These are phyloP conservation scores for Alaudala cheleensis DNA, from an alignment of 2,113 vertebrate species.

Conservation along the genomic window DNA sequence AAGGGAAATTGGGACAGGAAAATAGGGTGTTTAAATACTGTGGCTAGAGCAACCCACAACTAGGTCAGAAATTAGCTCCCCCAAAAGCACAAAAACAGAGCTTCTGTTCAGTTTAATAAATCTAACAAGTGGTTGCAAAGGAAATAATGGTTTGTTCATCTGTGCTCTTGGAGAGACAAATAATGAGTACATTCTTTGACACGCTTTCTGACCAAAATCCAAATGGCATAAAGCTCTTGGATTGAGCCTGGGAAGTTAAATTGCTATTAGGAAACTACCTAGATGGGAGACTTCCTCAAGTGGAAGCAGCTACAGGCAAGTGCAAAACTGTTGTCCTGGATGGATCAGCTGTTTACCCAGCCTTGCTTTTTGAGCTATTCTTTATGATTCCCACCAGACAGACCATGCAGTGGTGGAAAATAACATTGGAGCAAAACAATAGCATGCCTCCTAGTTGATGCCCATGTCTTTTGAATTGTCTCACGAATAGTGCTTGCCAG, in stretches of 20 bases:
- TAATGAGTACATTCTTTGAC: neutral
- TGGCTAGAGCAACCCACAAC: neutral
- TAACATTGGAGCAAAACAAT: neutral
- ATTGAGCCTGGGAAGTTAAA: neutral
- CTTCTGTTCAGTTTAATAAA: neutral
- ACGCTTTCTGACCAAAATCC: neutral
- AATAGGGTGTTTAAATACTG: neutral
- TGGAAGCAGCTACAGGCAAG: neutral
- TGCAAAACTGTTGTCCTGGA: neutral
- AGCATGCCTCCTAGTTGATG: neutral
- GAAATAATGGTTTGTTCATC: neutral
- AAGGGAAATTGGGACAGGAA: constrained; percentile 4
- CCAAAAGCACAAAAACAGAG: neutral
- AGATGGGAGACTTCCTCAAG: neutral
- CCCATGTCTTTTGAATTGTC: neutral
- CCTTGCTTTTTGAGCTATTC: neutral
- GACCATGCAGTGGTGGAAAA: neutral
- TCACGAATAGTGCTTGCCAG: neutral
- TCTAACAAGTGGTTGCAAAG: neutral
- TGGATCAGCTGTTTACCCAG: neutral
- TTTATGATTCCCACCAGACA: neutral
- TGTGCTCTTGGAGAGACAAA: neutral
- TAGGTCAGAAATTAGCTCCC: constrained; percentile 18
- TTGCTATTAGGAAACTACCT: neutral
- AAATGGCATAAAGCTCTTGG: neutral